Evolutionary conservation across 2,888 invertebrate species (phyloP), one percentile per base, ranked within the genome.

Genomic region (Criorhina ranunculi): DNA sequence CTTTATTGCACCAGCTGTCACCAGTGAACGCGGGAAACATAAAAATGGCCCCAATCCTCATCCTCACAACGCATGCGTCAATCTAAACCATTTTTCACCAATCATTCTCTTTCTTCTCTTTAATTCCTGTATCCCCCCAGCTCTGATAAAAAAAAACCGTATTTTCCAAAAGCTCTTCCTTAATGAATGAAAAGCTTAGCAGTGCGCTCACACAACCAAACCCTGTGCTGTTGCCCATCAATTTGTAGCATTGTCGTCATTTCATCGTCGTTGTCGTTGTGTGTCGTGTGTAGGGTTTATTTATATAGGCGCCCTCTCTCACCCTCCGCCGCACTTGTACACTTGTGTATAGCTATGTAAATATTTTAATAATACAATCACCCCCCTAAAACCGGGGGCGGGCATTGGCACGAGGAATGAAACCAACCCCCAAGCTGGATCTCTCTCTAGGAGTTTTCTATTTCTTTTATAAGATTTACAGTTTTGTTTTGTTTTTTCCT

Each of bases 131-230:
- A 31, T 4, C 9, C 49, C 31, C 49, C n/a, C 7, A 33, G 9
- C 17, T 42, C 7, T 29, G 17, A 44, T 9, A 42, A 15, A n/a
- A 42, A 24, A 8, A 7, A 69, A 42, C 17, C 9, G n/a, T 49
- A 9, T 19, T 19, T 33, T 15, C 24, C 46, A 3, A 5, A 19
- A 81, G 82, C 82, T 82, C 72, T 77, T 44, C 49, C 53, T 60
- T 82, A 77, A 72, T 82, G 82, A 82, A 82, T 82, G 82, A 82
- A 82, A 82, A 82, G 82, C 72, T 82, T 64, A 4, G n/a, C 40
- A 31, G 24, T 12, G 24, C 60, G 37, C 60, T 37, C 42, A 19
- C 66, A 60, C 73, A 33, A 62, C 44, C 15, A 19, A 42, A 73
- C 42, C 24, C 33, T 11, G 11, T 42, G 46, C 49, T 46, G 46